These are phyloP conservation scores for Rhincodon typus DNA, from an alignment of 2,797 vertebrate species.

Conservation along the genomic window DNA sequence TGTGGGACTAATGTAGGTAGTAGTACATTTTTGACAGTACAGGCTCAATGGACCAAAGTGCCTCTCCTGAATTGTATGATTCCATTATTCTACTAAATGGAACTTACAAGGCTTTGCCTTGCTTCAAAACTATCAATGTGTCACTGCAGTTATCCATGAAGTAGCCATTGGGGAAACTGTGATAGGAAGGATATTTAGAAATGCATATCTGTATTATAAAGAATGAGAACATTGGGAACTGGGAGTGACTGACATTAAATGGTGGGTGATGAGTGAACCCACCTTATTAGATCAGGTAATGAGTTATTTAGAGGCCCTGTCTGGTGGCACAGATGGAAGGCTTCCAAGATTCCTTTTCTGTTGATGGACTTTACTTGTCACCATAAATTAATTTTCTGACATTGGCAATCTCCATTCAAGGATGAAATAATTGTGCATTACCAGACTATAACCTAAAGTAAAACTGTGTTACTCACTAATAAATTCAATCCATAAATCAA, in stretches of 20 bases:
- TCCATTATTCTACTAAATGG: too few relatives aligned
- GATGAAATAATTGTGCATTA: not conserved
- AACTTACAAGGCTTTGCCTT: not conserved
- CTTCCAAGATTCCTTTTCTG: not conserved
- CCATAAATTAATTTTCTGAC: not conserved
- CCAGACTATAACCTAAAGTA: slow-evolving; percentile 13
- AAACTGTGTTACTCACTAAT: not conserved
- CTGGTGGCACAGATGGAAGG: not conserved
- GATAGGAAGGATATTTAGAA: not conserved
- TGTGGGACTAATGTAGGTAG: too few relatives aligned
- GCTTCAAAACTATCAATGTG: not conserved
- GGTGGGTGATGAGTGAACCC: not conserved
- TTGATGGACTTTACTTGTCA: not conserved
- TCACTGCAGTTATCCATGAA: not conserved
- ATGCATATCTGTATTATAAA: not conserved
- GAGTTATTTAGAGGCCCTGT: not conserved
- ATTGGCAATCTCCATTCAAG: not conserved
- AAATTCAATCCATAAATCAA: slow-evolving; percentile 7
- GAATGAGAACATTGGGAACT: not conserved
- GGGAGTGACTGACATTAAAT: not conserved
- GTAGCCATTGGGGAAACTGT: too few relatives aligned
- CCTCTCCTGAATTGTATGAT: too few relatives aligned
- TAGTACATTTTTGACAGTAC: too few relatives aligned
- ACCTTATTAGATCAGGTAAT: not conserved
- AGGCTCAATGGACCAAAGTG: too few relatives aligned